Conservation (phyloP, 2,888 invertebrate genomes). For the Scrobipalpa atriplicella region DNA sequence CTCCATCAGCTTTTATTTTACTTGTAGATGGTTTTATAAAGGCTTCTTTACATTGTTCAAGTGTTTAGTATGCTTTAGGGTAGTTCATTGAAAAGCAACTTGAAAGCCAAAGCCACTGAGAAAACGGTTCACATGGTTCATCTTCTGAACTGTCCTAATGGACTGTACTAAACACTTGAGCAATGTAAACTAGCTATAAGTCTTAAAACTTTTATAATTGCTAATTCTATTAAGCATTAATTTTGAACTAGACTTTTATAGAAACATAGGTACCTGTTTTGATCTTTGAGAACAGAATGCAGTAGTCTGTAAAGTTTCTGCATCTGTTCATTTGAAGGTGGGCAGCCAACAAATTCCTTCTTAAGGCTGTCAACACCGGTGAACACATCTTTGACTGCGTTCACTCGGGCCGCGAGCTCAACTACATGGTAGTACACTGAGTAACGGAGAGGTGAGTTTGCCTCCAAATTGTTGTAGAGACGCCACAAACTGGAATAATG, state of each 20-base stretch:
- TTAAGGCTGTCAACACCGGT: conserved; percentile 92
- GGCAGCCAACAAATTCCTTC: conserved; percentile 90
- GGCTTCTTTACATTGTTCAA: too few relatives aligned
- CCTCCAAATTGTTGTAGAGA: conserved; percentile 95
- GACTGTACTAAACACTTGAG: too few relatives aligned
- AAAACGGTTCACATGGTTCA: too few relatives aligned
- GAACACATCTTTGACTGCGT: conserved; percentile 92
- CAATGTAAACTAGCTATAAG: too few relatives aligned
- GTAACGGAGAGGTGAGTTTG: conserved; percentile 92
- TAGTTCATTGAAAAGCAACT: too few relatives aligned
- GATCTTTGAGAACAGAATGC: conserved; percentile 94
- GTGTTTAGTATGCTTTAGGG: too few relatives aligned
- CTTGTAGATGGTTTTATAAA: too few relatives aligned
- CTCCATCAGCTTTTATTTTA: too few relatives aligned
- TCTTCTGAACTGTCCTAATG: too few relatives aligned
- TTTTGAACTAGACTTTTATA: not conserved
- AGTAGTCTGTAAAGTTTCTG: conserved; percentile 94
- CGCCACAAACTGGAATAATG: conserved; percentile 89
- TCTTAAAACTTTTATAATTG: too few relatives aligned
- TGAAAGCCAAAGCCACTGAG: too few relatives aligned
- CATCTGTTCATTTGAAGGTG: conserved; percentile 94
- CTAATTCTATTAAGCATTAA: too few relatives aligned
- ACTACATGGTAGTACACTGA: conserved; percentile 96
- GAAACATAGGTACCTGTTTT: conserved; percentile 85
- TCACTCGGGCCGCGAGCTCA: conserved; percentile 93